A percentile compares a stretch with the other conserved stretches of the same genome.
phyloP scores from a whole-genome alignment of 2,113 vertebrate species.

The Varanus salvator region DNA sequence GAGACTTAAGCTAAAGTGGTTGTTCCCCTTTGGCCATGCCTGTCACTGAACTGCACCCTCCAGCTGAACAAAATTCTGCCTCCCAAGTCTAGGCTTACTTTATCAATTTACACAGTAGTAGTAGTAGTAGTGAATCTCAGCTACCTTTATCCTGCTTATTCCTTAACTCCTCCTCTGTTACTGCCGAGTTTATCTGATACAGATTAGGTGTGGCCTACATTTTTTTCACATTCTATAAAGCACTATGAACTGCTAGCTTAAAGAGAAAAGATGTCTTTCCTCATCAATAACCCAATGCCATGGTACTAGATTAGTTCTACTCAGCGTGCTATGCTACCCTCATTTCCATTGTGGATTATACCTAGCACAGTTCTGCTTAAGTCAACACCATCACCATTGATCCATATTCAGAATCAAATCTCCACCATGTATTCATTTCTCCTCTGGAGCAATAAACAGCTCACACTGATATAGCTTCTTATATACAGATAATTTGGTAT shows the following conservation, averaged over 20 bases:
- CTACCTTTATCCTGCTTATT: too few relatives aligned
- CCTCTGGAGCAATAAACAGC: conserved; percentile 39
- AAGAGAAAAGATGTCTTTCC: background rate
- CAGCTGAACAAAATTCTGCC: background rate
- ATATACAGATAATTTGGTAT: conserved; percentile 52
- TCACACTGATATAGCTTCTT: conserved; percentile 42
- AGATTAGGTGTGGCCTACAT: background rate
- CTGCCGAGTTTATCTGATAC: background rate
- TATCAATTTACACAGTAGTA: background rate
- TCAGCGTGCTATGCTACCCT: background rate
- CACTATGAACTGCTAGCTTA: background rate
- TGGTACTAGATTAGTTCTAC: conserved; percentile 16
- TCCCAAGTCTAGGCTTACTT: background rate
- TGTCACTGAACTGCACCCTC: background rate
- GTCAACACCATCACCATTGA: background rate
- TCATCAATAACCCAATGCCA: background rate
- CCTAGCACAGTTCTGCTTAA: background rate
- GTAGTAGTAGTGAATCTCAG: background rate
- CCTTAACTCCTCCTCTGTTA: background rate
- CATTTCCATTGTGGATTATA: background rate
- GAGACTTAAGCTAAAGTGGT: too few relatives aligned
- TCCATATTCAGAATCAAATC: background rate
- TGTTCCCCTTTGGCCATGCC: background rate
- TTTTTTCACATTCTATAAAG: background rate
- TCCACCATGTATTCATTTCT: background rate